phyloP scores from a whole-genome alignment of 30 jellyfish, hydroid and myxozoan genomes.

The Catostylus mosaicus region DNA sequence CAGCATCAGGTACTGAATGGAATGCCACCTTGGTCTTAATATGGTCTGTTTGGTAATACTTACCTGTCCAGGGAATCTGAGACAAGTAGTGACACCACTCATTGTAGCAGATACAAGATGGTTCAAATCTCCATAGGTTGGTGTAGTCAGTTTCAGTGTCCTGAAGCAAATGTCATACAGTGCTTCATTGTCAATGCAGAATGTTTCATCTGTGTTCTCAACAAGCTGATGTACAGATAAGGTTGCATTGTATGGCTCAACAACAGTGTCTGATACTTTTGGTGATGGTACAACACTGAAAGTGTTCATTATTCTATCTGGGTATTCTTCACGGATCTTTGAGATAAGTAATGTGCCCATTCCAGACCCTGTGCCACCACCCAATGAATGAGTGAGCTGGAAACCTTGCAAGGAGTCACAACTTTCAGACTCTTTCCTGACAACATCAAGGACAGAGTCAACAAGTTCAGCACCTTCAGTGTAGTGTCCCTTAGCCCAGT shows the following conservation, averaged over 20 bases:
- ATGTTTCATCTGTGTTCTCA: conserved; percentile 94
- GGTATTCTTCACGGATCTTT: conserved; percentile 93
- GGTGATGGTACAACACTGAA: conserved; percentile 96
- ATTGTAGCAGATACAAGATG: conserved; percentile 95
- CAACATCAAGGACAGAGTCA: conserved; percentile 82
- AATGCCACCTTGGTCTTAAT: too few relatives aligned
- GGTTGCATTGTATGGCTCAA: conserved; percentile 95
- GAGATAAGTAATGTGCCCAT: conserved; percentile 95
- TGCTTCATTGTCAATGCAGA: conserved; percentile 96
- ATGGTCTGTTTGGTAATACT: too few relatives aligned
- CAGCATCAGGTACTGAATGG: too few relatives aligned
- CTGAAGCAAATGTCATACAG: conserved; percentile 90
- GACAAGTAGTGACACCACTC: conserved; percentile 96
- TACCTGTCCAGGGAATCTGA: conserved; percentile 97
- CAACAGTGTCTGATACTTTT: conserved; percentile 95
- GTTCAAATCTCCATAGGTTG: conserved; percentile 91
- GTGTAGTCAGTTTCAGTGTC: conserved; percentile 89
- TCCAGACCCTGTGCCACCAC: conserved; percentile 98
- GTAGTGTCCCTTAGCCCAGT: conserved; percentile 98
- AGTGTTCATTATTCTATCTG: conserved; percentile 91
- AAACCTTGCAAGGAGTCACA: conserved; percentile 94
- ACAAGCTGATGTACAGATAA: conserved; percentile 88
- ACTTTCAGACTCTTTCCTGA: conserved; percentile 85
- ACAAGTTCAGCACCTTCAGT: conserved; percentile 94
- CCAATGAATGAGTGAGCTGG: conserved; percentile 93